Evolutionary conservation across 2,113 vertebrate species (phyloP), one percentile per base, ranked within the genome.

Genomic region (Cyanoderma ruficeps): DNA sequence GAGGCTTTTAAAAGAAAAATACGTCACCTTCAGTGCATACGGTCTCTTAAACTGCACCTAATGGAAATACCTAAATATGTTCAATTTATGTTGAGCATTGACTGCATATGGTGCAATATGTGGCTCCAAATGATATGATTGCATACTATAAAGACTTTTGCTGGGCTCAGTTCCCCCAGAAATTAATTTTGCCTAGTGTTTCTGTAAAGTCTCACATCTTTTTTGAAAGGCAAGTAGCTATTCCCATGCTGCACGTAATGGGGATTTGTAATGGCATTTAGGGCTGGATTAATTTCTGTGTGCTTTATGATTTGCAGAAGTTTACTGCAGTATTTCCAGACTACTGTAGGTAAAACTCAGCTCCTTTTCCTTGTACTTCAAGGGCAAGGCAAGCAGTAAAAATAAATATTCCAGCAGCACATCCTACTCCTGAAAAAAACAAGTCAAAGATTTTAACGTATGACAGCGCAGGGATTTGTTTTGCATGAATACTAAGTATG

Each of bases 401-500:
- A 96, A 79, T 46, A 93, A 95, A 68, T 72, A 94, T 72, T 92
- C 84, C 82, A 90, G 75, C 53, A 93, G 75, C 70, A 75, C 37
- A 57, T 80, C 31, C 75, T 90, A 85, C n/a, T 75, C 52, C 59
- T 83, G 88, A 71, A 93, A 87, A 87, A 94, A 60, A 56, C 18
- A 71, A 95, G 56, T 71, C 60, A 60, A 90, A 87, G 46, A 88
- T 72, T 82, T 91, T 80, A 68, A 92, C 72, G 63, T 65, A 61
- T 46, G 41, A 67, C 57, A 46, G 82, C 2, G 0, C 21, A 72
- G 49, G 88, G 71, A 88, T 85, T 94, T 90, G 65, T 71, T 93
- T 76, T 82, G 71, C 57, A 42, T 90, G 44, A 83, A 80, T 63
- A 72, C 28, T 75, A 82, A 82, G 13, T 61, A 90, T 2, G 6